These are phyloP conservation scores for Nerophis lumbriciformis DNA, from an alignment of 2,113 vertebrate genomes.

Conservation along the genomic window DNA sequence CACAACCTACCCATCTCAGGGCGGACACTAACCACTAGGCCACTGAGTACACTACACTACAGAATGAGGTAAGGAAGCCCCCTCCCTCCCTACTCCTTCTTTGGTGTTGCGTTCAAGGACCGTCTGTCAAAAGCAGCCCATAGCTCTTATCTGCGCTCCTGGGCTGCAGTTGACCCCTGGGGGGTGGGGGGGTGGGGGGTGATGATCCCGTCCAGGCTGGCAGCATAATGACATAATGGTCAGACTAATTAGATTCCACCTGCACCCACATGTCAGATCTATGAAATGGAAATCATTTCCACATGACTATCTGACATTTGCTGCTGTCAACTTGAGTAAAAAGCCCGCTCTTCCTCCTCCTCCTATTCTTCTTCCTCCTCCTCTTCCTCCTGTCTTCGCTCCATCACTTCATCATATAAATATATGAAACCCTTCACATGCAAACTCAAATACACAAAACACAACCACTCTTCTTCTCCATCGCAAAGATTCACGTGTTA, in stretches of 20 bases:
- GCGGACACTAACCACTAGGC: too few relatives aligned
- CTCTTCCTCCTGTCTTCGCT: not conserved
- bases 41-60: too few relatives aligned
- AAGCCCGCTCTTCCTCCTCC: constrained; percentile 20
- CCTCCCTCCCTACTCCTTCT: too few relatives aligned
- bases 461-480: constrained; percentile 29
- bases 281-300: constrained; percentile 72
- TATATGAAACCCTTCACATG: constrained; percentile 42
- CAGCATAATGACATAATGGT: not conserved
- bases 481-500: constrained; percentile 54
- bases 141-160: too few relatives aligned
- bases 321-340: constrained; percentile 53
- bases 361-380: not conserved
- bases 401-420: constrained; percentile 44
- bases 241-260: constrained; percentile 70
- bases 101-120: too few relatives aligned
- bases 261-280: constrained; percentile 56
- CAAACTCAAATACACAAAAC: constrained; percentile 52
- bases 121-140: too few relatives aligned
- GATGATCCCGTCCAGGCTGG: too few relatives aligned
- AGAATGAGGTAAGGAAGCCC: too few relatives aligned
- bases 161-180: too few relatives aligned
- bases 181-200: too few relatives aligned
- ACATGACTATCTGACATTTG: constrained; percentile 73
- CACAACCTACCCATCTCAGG: too few relatives aligned